Evolutionary conservation across 2,888 invertebrate genomes (phyloP).

Genomic region (Latheticus oryzae): DNA sequence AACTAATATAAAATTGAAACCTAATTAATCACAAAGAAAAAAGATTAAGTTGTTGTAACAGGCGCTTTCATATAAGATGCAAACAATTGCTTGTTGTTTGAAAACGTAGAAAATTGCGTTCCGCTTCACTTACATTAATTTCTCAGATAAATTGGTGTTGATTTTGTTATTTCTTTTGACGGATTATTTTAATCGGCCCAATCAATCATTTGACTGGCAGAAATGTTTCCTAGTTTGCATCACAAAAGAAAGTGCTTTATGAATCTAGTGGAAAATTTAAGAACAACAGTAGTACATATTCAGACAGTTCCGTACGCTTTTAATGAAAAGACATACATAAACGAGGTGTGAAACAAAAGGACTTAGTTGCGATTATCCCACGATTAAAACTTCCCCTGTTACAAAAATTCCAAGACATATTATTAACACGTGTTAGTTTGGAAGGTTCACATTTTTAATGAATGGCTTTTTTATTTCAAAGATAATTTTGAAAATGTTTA

Average conservation of each 20-base stretch:
- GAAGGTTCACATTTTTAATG: too few relatives aligned
- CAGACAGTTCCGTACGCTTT: slow-evolving; percentile 4
- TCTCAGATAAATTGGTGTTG: neutral
- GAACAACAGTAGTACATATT: slow-evolving; percentile 6
- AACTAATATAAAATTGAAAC: too few relatives aligned
- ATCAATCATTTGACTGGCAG: slow-evolving; percentile 15
- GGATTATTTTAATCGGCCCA: slow-evolving; percentile 11
- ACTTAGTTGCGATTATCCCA: slow-evolving; percentile 5
- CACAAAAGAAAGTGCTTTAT: slow-evolving; percentile 20
- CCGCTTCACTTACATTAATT: slow-evolving; percentile 2
- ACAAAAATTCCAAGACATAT: neutral
- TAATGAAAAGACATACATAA: neutral
- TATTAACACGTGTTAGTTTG: neutral
- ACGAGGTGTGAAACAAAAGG: slow-evolving; percentile 5
- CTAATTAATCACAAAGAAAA: too few relatives aligned
- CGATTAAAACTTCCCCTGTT: slow-evolving; percentile 5
- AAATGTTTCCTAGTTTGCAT: slow-evolving; percentile 13
- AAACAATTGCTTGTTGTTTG: too few relatives aligned
- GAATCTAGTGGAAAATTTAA: slow-evolving; percentile 4
- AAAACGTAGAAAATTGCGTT: neutral
- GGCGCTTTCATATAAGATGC: too few relatives aligned
- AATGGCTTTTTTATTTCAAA: too few relatives aligned
- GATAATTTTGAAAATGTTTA: too few relatives aligned
- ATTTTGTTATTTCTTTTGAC: slow-evolving; percentile 11
- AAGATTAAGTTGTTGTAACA: too few relatives aligned